Evolutionary conservation across 2,113 vertebrate species (phyloP), one percentile per base, ranked within the genome.

Genomic region (Forbesichthys papilliferus): DNA sequence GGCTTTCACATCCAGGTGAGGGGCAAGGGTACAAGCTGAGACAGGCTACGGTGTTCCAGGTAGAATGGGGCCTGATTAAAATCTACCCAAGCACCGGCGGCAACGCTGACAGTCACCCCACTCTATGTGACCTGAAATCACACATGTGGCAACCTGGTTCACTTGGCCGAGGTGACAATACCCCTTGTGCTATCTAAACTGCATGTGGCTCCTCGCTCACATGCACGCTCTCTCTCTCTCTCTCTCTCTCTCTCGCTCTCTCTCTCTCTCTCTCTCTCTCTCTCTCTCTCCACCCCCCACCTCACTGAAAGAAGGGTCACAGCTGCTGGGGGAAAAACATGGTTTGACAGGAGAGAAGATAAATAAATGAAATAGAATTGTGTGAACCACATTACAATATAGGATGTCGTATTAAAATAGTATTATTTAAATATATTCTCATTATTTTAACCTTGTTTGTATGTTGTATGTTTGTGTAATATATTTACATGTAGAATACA

Each of bases 231-330:
- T 20, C 64, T 13, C 34, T 8, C 16, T 12, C 16, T 34, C 3
- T 46, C 64, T n/a, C 9, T 27, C 27, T n/a, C 54, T 9, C 42
- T 4, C 53, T 8, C 49, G 5, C 57, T 48, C 67, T 48, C 59
- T 61, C 14, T 18, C 49, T 18, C 42, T 73, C n/a, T 61, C 49
- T 42, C 66, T 70, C 64, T 36, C 13, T 68, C 59, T 61, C 12
- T 20, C 33, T 20, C 33, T 73, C 14, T 56, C 47, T 42, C 66
- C n/a, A 63, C 56, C 61, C 46, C 51, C 76, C 78, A 77, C 76
- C 83, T 62, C 5, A 67, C 12, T 60, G 66, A 74, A 80, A 87
- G 27, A 27, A 91, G 89, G 86, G 88, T 76, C 83, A 80, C 83
- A 87, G 86, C 84, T 82, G 85, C 83, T 73, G 64, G 69, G 62